phyloP scores from a whole-genome alignment of 2,888 invertebrate genomes.

The Bombylius discolor region DNA sequence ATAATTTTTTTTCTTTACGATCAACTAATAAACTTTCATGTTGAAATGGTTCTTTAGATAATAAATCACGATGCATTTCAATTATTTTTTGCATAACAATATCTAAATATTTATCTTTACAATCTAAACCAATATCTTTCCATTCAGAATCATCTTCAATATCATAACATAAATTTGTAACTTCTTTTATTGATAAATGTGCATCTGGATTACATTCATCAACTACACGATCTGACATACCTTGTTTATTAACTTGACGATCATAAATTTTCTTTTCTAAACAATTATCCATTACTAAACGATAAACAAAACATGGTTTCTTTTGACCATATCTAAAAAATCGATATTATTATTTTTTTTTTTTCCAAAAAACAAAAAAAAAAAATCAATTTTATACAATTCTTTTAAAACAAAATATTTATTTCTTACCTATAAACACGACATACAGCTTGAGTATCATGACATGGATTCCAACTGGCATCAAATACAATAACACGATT shows the following conservation, averaged over 20 bases:
- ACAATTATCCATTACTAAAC: slow-evolving; percentile 93
- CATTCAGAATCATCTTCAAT: slow-evolving; percentile 73
- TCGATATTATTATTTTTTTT: background rate
- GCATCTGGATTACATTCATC: slow-evolving; percentile 97
- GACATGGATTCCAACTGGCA: slow-evolving; percentile 99
- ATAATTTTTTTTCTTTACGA: slow-evolving; percentile 86
- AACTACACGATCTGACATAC: slow-evolving; percentile 95
- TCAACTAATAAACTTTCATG: slow-evolving; percentile 92
- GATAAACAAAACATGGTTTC: slow-evolving; percentile 89
- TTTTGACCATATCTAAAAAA: slow-evolving; percentile 71
- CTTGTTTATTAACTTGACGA: slow-evolving; percentile 94
- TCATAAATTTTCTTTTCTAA: slow-evolving; percentile 97
- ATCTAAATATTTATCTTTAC: slow-evolving; percentile 65
- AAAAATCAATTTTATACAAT: no score
- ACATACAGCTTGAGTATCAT: slow-evolving; percentile 95
- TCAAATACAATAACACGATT: slow-evolving; percentile 96
- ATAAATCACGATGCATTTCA: slow-evolving; percentile 45
- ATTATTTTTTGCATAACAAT: slow-evolving; percentile 65
- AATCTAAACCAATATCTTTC: slow-evolving; percentile 53
- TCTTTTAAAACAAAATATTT: background rate
- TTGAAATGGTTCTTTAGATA: slow-evolving; percentile 81
- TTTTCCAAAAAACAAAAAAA: no score
- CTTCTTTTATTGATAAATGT: slow-evolving; percentile 76
- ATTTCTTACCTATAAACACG: slow-evolving; percentile 56
- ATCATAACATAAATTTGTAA: slow-evolving; percentile 79